Evolutionary conservation across 2,797 vertebrate genomes (phyloP).

Genomic region (Onychomys arenicola): DNA sequence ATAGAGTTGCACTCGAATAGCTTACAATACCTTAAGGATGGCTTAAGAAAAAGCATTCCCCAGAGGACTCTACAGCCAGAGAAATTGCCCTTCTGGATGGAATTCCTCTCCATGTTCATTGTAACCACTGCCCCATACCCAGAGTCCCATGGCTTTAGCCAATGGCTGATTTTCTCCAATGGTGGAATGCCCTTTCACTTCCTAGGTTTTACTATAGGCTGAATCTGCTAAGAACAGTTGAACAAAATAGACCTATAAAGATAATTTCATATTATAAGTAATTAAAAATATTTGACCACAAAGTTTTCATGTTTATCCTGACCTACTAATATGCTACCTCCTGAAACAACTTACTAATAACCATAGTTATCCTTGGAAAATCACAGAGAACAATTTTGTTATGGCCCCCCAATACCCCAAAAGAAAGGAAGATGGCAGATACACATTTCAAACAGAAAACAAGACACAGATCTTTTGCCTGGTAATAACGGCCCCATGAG

Average conservation of each 20-base stretch:
- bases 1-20: conserved; percentile 84
- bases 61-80: conserved; percentile 67
- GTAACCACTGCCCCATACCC: not conserved
- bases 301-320: not conserved
- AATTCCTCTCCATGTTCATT: conserved; percentile 64
- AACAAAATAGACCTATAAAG: not conserved
- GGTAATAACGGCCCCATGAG: not conserved
- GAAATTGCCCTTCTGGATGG: conserved; percentile 71
- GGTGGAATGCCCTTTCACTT: conserved; percentile 7
- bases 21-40: conserved; percentile 83
- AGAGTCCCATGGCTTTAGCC: conserved; percentile 19
- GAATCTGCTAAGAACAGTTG: not conserved
- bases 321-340: not conserved
- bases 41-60: conserved; percentile 84
- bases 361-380: not conserved
- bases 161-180: conserved; percentile 60
- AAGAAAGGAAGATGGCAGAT: not conserved
- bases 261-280: not conserved
- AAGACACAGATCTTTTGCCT: not conserved
- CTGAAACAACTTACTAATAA: not conserved
- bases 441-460: conserved; percentile 26
- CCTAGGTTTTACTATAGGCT: not conserved
- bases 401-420: not conserved
- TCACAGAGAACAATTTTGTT: not conserved
- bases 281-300: not conserved